Evolutionary conservation across 2,113 vertebrate species (phyloP), one percentile per base, ranked within the genome.

Genomic region (Rhombomys opimus): DNA sequence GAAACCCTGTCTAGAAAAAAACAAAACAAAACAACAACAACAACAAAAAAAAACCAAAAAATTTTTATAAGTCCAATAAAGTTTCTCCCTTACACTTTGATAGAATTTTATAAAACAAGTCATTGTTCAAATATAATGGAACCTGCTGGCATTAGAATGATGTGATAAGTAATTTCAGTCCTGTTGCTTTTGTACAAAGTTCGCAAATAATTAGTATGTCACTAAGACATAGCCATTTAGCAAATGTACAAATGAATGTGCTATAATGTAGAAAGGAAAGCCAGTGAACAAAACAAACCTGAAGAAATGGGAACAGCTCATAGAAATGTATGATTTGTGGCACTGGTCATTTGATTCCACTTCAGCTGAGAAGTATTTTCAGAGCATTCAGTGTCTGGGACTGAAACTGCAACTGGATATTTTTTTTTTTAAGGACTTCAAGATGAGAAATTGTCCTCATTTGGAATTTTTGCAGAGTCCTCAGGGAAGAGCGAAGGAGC

Each of bases 121-220:
- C 86, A 89, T 59, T 93, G 27, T 59, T 96, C n/a, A 77, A 90
- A 95, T 97, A 85, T 13, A 91, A 95, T n/a, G 13, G 89, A 92
- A 81, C 15, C 1, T 65, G n/a, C 73, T 95, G 90, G 95, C 84
- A 61, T 87, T 87, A 95, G 68, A 81, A 93, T 20, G 23, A 89
- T 41, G 23, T 81, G 41, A 76, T 70, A 41, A 61, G 86, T 91
- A 63, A 78, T 54, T 89, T 90, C 73, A 76, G 52, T 81, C 67
- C 91, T 82, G 78, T 13, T 35, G 35, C 17, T 65, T 87, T 59
- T 70, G 25, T 14, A 18, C 76, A 91, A 86, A 65, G 82, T 65
- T 23, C 70, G 80, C 22, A 87, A 95, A 93, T 70, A 93, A 86
- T 77, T 13, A 78, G 50, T 30, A 18, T 76, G 32, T 67, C 50